Base-by-base conservation (phyloP, 1,140 invertebrate genomes). In the Saccostrea glomerata region DNA sequence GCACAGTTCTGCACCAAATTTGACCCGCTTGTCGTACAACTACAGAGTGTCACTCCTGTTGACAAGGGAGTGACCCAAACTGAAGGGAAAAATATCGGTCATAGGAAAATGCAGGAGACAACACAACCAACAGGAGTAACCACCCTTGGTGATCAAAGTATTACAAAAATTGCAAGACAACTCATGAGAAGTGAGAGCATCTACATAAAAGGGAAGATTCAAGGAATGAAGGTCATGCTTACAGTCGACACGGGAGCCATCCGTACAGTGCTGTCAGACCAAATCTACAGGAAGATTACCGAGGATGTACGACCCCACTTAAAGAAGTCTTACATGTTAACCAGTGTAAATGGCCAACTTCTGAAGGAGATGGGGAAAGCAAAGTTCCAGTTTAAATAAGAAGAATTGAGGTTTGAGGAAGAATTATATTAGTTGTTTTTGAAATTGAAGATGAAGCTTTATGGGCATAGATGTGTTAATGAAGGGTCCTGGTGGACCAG, bases 371-470 rank as follows among this genome's bases (percentile, higher is more conserved):
- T 84, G 20, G 87, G 82, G 60, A 88, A 60, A 85, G 87, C 83
- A 47, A 55, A 15, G 13, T 88, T 88, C 58, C 30, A 88, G 25
- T 12, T 88, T 36, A 11, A 85, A 36, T 85, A 85, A 36, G 83
- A 54, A 25, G 25, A 73, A 36, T 82, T 88, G 13, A 58, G 25
- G 15, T 55, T 85, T 47, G 66, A 85, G 36, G 85, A 56, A 54
- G 87, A 88, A 23, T 7, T n/a, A n/a, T n/a, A n/a, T n/a, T 88
- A 36, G 70, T 86, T 12, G 87, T 88, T 1, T 84, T 84, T 70
- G 70, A 86, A 25, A 88, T 86, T 85, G 84, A 88, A 60, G 87
- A 88, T 86, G 87, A 88, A 58, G 87, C 66, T 5, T 86, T 88
- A 73, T 87, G 47, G 86, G 86, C 15, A 47, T 87, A 83, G 86